Percentiles rank a stretch among this genome's conserved stretches.
Evolutionary conservation across 2,888 invertebrate species (phyloP).

Genomic region (Agonopterix subpropinquella): DNA sequence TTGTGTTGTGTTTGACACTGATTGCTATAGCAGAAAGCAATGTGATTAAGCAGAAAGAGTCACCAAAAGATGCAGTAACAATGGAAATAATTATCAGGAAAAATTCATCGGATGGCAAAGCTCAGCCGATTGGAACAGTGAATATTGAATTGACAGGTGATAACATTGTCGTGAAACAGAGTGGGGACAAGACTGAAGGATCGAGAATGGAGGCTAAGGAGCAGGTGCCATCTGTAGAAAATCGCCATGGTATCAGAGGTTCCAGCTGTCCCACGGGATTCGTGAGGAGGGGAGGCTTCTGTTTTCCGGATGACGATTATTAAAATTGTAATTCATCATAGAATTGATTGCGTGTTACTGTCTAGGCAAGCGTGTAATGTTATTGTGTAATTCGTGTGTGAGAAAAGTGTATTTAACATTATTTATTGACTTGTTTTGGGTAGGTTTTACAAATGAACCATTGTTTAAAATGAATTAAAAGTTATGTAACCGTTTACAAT

Average conservation of each 20-base stretch:
- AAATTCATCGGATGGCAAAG: constrained; percentile 7
- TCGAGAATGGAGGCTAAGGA: not conserved
- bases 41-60: constrained; percentile 14
- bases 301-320: constrained; percentile 21
- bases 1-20: constrained; percentile 14
- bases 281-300: constrained; percentile 18
- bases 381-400: no score
- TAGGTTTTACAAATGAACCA: no score
- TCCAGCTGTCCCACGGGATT: constrained; percentile 26
- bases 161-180: not conserved
- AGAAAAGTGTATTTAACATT: no score
- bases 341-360: not conserved
- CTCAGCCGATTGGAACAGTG: constrained; percentile 7
- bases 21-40: constrained; percentile 17
- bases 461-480: no score
- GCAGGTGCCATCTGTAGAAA: constrained; percentile 12
- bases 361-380: no score
- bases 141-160: constrained; percentile 13
- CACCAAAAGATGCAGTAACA: constrained; percentile 16
- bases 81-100: constrained; percentile 20
- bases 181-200: constrained; percentile 6
- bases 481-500: no score
- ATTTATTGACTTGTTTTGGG: no score
- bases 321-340: not conserved
- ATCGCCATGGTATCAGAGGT: constrained; percentile 17